Conservation (phyloP, 2,888 invertebrate genomes). For the Calameuta pallipes region DNA sequence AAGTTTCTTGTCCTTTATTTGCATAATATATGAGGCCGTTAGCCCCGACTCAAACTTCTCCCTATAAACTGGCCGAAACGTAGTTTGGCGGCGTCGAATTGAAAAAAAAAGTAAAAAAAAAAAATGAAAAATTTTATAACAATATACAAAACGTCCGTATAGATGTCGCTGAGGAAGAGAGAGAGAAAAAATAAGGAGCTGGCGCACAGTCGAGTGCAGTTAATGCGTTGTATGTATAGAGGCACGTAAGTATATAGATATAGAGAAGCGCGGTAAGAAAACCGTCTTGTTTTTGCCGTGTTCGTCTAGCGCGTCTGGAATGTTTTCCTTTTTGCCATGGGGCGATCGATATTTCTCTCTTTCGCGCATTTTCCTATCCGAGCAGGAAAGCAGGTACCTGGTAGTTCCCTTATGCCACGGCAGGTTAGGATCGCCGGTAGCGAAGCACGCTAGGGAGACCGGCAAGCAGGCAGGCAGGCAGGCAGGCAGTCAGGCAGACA, state of each 20-base stretch:
- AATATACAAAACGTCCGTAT: neutral
- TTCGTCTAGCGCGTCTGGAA: neutral
- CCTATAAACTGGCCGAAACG: neutral
- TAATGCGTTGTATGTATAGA: neutral
- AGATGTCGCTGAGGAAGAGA: neutral
- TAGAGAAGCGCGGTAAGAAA: neutral
- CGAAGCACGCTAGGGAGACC: neutral
- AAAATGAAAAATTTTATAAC: neutral
- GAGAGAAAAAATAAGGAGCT: neutral
- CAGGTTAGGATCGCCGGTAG: neutral
- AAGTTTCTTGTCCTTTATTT: conserved; percentile 1
- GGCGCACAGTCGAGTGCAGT: neutral
- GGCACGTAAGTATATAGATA: neutral
- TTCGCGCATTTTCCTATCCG: neutral
- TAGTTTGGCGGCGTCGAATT: neutral
- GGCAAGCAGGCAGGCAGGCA: too few species aligned
- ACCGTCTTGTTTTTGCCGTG: neutral
- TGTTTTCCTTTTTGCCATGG: neutral
- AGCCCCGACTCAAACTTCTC: neutral
- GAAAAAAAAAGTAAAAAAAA: neutral
- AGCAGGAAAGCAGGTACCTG: neutral
- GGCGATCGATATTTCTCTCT: neutral
- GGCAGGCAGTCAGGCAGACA: neutral
- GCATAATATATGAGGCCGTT: conserved; percentile 6
- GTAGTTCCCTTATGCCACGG: neutral